Evolutionary conservation across 2,888 invertebrate genomes (phyloP).

Genomic region (Cantharis nigra): DNA sequence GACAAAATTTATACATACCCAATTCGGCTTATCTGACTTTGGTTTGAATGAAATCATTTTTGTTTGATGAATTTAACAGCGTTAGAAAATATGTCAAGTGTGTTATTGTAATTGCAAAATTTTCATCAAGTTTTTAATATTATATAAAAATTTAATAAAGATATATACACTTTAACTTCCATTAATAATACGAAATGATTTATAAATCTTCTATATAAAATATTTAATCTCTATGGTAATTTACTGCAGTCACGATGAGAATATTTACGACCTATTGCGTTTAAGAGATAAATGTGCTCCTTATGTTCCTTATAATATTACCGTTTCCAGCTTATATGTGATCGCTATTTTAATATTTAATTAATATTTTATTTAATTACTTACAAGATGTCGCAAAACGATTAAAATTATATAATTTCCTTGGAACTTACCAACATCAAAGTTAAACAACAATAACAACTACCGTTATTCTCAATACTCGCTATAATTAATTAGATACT

Average conservation of each 20-base stretch:
- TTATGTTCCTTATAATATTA: slow-evolving; percentile 12
- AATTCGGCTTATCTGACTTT: neutral
- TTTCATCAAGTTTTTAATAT: neutral
- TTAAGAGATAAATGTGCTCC: slow-evolving; percentile 34
- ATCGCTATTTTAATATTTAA: neutral
- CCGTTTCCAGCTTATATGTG: neutral
- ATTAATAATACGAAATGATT: slow-evolving; percentile 20
- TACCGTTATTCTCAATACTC: neutral
- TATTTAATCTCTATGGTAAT: slow-evolving; percentile 27
- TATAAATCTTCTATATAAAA: slow-evolving; percentile 19
- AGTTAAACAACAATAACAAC: neutral
- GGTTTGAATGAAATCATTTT: neutral
- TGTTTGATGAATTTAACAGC: neutral
- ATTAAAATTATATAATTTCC: neutral
- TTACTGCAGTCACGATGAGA: slow-evolving; percentile 37
- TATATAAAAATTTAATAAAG: neutral
- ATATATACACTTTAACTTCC: neutral
- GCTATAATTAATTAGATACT: neutral
- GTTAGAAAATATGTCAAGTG: neutral
- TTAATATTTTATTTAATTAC: neutral
- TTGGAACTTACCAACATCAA: neutral
- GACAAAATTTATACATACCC: neutral
- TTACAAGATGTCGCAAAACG: neutral
- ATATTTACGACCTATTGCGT: slow-evolving; percentile 36
- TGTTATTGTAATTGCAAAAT: neutral